A percentile compares a stretch with the other conserved stretches of the same genome.
Evolutionary conservation across 1,140 invertebrate genomes (phyloP).

Genomic region (Penaeus indicus): DNA sequence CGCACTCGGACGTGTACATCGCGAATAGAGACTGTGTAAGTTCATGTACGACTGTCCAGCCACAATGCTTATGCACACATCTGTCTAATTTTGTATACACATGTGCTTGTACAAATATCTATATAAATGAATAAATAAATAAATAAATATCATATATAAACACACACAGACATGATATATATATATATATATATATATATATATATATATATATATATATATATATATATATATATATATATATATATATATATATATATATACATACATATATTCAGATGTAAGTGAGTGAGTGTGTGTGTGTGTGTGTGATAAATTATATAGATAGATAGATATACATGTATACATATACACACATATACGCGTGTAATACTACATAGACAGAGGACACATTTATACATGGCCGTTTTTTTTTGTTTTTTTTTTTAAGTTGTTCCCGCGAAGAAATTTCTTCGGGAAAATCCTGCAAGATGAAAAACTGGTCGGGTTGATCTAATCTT

Average conservation of each 20-base stretch:
- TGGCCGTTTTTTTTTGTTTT: background rate
- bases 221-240: conserved; percentile 18
- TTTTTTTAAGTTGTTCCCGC: background rate
- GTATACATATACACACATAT: background rate
- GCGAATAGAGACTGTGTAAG: background rate
- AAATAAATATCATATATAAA: no score
- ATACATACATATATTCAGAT: conserved; percentile 26
- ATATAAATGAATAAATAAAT: background rate
- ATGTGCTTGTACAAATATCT: no score
- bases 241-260: background rate
- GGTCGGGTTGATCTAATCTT: conserved; percentile 47
- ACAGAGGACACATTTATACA: background rate
- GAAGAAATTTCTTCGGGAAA: background rate
- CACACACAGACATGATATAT: background rate
- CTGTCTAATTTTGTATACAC: background rate
- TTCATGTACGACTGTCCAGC: background rate
- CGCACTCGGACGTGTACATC: background rate
- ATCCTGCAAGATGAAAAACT: background rate
- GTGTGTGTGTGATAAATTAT: conserved; percentile 5
- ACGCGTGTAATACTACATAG: background rate
- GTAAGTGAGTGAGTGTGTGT: no score
- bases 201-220: conserved; percentile 26
- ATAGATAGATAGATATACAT: background rate
- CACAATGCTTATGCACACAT: background rate
- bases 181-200: conserved; percentile 22